Conservation (phyloP, 2,797 vertebrate genomes). For the Tiaroga cobitis region DNA sequence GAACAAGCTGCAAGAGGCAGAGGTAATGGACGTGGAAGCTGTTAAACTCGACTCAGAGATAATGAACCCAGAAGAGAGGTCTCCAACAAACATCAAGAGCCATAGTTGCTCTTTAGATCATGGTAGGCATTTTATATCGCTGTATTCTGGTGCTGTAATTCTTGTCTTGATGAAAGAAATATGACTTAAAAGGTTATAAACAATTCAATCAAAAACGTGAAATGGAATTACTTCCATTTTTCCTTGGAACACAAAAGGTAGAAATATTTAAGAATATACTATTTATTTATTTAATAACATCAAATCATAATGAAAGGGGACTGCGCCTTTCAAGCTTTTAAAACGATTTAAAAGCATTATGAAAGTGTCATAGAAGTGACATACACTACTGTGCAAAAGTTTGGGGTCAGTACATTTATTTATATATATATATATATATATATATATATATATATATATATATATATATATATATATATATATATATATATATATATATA, state of each 20-base stretch:
- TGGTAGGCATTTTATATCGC: constrained; percentile 24
- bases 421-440: too few relatives aligned
- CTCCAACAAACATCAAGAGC: background rate
- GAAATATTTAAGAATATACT: background rate
- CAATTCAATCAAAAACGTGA: background rate
- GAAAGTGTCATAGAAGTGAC: too few relatives aligned
- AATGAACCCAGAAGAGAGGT: constrained; percentile 18
- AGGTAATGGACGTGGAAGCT: constrained; percentile 1
- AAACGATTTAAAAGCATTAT: too few relatives aligned
- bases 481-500: too few relatives aligned
- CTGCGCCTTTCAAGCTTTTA: too few relatives aligned
- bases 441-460: too few relatives aligned
- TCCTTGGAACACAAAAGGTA: background rate
- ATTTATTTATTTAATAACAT: too few relatives aligned
- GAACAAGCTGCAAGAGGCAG: constrained; percentile 25
- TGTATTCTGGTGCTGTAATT: background rate
- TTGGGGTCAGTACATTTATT: background rate
- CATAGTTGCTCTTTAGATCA: constrained; percentile 11
- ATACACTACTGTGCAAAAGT: background rate
- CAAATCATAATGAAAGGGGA: too few relatives aligned
- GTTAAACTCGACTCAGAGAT: constrained; percentile 2
- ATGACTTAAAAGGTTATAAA: background rate
- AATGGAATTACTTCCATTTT: background rate
- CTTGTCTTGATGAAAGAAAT: background rate
- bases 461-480: too few relatives aligned